phyloP scores from a whole-genome alignment of 2,113 vertebrate genomes.

The Callipepla californica region DNA sequence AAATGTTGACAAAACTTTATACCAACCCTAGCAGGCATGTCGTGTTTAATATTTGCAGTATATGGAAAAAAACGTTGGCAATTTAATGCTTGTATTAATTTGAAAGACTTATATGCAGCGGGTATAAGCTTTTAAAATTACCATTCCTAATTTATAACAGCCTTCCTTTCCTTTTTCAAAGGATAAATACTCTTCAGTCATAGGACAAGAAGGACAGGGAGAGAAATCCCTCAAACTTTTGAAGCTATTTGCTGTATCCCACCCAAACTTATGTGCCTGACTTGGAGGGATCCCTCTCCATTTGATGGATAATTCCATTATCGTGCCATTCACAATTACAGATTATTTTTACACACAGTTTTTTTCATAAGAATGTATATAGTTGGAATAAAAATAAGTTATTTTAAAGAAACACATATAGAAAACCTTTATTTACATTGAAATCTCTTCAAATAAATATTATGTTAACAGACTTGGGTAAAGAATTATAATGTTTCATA shows the following conservation, averaged over 20 bases:
- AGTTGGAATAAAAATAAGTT: constrained; percentile 80
- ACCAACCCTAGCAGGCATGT: constrained; percentile 70
- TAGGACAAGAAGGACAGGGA: neutral
- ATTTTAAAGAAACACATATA: constrained; percentile 73
- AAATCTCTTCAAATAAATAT: constrained; percentile 82
- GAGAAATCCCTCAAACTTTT: constrained; percentile 36
- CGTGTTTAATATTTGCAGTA: constrained; percentile 74
- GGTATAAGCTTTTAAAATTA: constrained; percentile 76
- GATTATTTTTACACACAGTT: constrained; percentile 64
- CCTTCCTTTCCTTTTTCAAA: constrained; percentile 57
- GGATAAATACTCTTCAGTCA: constrained; percentile 62
- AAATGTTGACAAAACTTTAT: constrained; percentile 78
- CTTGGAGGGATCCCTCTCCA: constrained; percentile 2
- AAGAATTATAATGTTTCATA: constrained; percentile 81
- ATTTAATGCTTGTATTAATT: constrained; percentile 80
- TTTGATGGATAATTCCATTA: constrained; percentile 72
- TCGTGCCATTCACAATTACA: constrained; percentile 59
- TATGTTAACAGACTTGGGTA: constrained; percentile 76
- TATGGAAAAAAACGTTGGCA: constrained; percentile 70
- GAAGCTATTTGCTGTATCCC: constrained; percentile 24
- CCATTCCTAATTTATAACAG: constrained; percentile 81
- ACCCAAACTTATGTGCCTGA: constrained; percentile 49
- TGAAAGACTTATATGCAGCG: constrained; percentile 72
- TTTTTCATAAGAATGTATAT: constrained; percentile 80
- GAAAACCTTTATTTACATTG: constrained; percentile 80